Evolutionary conservation across 2,797 vertebrate species (phyloP), one percentile per base, ranked within the genome.

Genomic region (Aplochiton taeniatus): DNA sequence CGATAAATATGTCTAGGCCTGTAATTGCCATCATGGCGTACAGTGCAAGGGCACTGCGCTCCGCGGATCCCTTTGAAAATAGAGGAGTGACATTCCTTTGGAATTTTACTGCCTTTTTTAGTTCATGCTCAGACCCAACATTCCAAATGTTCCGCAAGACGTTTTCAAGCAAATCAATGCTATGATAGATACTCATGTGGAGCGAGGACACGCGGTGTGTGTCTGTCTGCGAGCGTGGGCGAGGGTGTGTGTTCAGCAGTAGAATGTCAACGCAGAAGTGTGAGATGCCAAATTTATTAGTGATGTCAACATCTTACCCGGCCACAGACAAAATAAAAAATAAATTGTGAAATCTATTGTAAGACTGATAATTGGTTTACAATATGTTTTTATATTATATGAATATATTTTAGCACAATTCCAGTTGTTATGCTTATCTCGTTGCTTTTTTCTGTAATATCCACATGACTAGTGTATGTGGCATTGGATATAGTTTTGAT

Each of bases 291-390:
- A 44, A 62, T 52, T 4, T 43, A 12, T 44, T 17, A n/a, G 46
- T 48, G 46, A 48, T 48, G 46, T 48, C 46, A 10, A 48, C 46
- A 48, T 48, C 44, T 41, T 46, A 55, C 46, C 61, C 61, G 48
- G 65, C 61, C 56, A 61, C 65, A 63, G 48, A 67, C 8, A 13
- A 56, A 66, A 65, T 58, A 59, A 68, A 61, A 57, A 66, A 50
- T 11, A 66, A 54, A 10, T 58, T 50, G 62, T 54, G 12, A 66
- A 58, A 62, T 49, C 47, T 54, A 42, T 42, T 8, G 41, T 43
- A 42, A 17, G 17, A 56, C n/a, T 8, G n/a, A 56, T 10, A 44
- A 11, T 18, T 57, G 41, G 43, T 45, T 63, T 54, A 45, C 16
- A 31, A 54, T 61, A 61, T 73, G n/a, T 63, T 58, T n/a, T 60